These are phyloP conservation scores for Whitmania pigra DNA, from an alignment of 1,140 invertebrate genomes.

Conservation along the genomic window DNA sequence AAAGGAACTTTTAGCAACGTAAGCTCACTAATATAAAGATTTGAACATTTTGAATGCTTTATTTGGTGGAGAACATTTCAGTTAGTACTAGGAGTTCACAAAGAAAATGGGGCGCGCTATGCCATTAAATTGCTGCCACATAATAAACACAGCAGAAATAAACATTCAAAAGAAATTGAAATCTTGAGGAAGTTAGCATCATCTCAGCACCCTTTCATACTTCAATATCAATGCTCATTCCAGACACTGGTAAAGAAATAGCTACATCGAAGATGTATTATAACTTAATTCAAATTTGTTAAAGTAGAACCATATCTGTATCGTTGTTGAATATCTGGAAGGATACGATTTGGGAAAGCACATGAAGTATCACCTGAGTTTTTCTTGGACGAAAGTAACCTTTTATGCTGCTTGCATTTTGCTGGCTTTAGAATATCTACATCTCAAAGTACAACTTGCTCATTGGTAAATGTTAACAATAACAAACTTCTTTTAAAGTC, in stretches of 20 bases:
- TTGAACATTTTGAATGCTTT: slow-evolving; percentile 8
- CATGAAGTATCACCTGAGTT: neutral
- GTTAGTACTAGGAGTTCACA: neutral
- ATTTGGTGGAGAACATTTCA: neutral
- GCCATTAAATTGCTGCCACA: neutral
- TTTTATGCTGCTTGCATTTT: neutral
- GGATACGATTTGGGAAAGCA: neutral
- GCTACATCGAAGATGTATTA: neutral
- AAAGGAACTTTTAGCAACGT: slow-evolving; percentile 3
- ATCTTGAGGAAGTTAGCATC: neutral
- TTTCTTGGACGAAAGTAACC: neutral
- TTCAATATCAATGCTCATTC: neutral
- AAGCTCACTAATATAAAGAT: neutral
- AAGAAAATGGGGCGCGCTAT: neutral
- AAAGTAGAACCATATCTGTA: neutral
- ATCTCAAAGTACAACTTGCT: neutral
- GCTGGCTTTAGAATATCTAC: neutral
- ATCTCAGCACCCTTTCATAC: neutral
- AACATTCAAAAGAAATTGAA: neutral
- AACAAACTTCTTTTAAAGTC: neutral
- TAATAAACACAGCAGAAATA: slow-evolving; percentile 5
- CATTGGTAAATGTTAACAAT: slow-evolving; percentile 5
- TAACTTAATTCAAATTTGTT: neutral
- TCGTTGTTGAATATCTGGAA: slow-evolving; percentile 3
- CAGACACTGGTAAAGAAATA: neutral